Evolutionary conservation across 1,140 invertebrate species (phyloP).

Genomic region (Paraescarpia echinospica): DNA sequence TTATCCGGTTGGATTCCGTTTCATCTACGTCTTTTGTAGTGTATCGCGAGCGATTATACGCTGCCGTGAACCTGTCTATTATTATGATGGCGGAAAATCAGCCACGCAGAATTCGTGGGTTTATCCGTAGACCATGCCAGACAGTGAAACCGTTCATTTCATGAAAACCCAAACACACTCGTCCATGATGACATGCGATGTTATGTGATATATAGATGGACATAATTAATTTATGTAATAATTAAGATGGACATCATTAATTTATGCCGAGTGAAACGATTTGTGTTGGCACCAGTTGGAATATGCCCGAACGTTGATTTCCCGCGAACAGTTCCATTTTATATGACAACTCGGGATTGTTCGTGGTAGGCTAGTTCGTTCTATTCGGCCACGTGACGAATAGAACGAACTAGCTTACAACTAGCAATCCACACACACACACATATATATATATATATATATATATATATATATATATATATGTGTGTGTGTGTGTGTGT

Average conservation of each 20-base stretch:
- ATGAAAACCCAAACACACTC: not conserved
- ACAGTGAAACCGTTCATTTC: not conserved
- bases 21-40: not conserved
- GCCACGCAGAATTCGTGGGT: not conserved
- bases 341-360: not conserved
- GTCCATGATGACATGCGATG: not conserved
- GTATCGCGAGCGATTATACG: not conserved
- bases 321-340: not conserved
- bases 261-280: not conserved
- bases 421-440: no score
- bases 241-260: no score
- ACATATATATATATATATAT: no score
- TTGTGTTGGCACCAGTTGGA: no score
- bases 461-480: no score
- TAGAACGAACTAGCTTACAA: no score
- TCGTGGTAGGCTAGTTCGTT: not conserved
- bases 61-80: not conserved
- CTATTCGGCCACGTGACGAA: not conserved
- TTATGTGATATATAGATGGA: not conserved
- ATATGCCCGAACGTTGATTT: not conserved
- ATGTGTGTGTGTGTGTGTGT: no score
- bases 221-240: no score
- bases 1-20: not conserved
- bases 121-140: not conserved
- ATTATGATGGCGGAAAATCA: not conserved